Evolutionary conservation across 2,797 vertebrate genomes (phyloP).

Genomic region (Falco cherrug): DNA sequence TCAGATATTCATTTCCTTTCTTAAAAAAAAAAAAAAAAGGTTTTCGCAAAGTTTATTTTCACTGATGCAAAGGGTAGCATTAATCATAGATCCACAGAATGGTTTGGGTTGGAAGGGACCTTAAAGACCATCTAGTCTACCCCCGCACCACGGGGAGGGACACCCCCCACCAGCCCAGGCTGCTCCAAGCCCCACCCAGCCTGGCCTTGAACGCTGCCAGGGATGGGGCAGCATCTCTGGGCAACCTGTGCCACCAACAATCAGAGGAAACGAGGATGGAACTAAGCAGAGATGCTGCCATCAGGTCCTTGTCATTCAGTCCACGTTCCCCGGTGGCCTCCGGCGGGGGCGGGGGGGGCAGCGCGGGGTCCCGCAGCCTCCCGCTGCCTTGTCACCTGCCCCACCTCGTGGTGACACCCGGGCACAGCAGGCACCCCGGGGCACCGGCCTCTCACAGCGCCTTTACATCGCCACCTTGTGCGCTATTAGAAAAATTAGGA

Average conservation of each 20-base stretch:
- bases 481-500: rapidly evolving
- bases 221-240: no score
- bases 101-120: no score
- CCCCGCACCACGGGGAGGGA: no score
- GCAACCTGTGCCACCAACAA: neutral
- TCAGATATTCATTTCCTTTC: neutral
- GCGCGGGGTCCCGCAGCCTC: rapidly evolving
- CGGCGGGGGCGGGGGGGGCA: neutral
- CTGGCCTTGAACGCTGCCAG: no score
- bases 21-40: neutral
- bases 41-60: neutral
- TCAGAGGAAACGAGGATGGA: neutral
- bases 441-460: no score
- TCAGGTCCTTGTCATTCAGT: rapidly evolving
- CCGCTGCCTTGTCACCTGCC: neutral
- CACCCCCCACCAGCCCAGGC: no score
- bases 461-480: neutral
- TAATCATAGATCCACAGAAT: no score
- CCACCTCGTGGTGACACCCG: constrained; percentile 19
- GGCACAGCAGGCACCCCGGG: neutral
- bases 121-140: no score
- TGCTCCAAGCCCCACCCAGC: no score
- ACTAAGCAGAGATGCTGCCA: neutral
- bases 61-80: neutral
- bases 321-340: rapidly evolving